Percentiles rank a stretch among this genome's conserved stretches.
These are phyloP conservation scores for Pelodytes ibericus DNA, from an alignment of 2,797 vertebrate species.

Conservation along the genomic window DNA sequence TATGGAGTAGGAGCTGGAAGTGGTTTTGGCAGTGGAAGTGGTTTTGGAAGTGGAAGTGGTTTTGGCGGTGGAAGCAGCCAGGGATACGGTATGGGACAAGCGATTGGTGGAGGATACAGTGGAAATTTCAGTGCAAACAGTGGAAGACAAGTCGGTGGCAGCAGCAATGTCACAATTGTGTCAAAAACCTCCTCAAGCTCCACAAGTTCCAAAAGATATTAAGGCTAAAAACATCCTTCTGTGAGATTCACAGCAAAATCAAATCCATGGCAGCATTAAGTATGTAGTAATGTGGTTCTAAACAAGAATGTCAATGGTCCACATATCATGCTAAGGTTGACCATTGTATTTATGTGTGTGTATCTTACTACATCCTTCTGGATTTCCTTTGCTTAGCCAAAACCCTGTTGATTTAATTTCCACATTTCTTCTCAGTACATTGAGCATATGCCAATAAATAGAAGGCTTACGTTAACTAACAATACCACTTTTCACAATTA, in stretches of 20 bases:
- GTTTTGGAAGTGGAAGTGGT: not conserved
- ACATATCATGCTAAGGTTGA: not conserved
- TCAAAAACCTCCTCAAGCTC: constrained; percentile 60
- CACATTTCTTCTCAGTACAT: not conserved
- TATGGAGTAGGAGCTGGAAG: constrained; percentile 13
- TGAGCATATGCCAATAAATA: not conserved
- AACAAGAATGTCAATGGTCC: not conserved
- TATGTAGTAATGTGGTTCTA: too few species aligned
- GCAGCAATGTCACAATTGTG: constrained; percentile 63
- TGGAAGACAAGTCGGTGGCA: not conserved
- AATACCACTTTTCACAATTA: not conserved
- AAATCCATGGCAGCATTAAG: too few species aligned
- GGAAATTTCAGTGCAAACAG: constrained; percentile 52
- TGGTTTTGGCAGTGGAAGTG: constrained; percentile 1
- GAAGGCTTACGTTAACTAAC: too few species aligned
- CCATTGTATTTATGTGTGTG: not conserved
- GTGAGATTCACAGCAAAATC: too few species aligned
- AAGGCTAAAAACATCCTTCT: not conserved
- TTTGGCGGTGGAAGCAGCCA: not conserved
- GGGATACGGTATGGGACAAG: not conserved
- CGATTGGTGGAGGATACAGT: too few species aligned
- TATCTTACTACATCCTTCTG: not conserved
- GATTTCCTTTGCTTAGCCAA: not conserved
- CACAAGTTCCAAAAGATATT: constrained; percentile 49
- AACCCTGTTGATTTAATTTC: not conserved